A percentile compares a stretch with the other conserved stretches of the same genome.
Evolutionary conservation across 2,113 vertebrate species (phyloP).

Genomic region (Nothoprocta pentlandii): DNA sequence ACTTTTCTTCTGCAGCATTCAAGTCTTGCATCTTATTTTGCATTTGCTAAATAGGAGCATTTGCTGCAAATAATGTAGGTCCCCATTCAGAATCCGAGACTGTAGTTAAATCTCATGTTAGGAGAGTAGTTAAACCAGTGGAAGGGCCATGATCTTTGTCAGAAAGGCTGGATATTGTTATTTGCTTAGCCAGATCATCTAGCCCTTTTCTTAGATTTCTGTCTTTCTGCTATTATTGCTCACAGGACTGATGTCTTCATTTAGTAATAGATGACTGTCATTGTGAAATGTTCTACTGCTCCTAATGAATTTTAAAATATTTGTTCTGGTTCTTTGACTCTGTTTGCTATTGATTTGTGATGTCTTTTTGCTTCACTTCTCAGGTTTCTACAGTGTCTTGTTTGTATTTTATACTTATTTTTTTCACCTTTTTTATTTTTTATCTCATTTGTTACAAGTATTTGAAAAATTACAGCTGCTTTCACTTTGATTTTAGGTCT

Average conservation of each 20-base stretch:
- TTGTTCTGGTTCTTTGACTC: background rate
- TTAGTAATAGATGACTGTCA: background rate
- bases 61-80: background rate
- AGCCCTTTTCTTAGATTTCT: background rate
- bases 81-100: background rate
- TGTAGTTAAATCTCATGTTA: background rate
- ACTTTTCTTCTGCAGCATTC: background rate
- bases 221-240: background rate
- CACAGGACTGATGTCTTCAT: background rate
- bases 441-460: background rate
- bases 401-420: background rate
- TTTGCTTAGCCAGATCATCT: background rate
- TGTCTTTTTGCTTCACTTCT: background rate
- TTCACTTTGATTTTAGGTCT: background rate
- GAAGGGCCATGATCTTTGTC: background rate
- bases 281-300: slow-evolving; percentile 2
- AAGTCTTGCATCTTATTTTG: background rate
- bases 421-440: background rate
- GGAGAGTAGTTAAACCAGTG: background rate
- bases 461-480: background rate
- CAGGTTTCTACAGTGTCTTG: background rate
- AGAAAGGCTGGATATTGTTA: background rate
- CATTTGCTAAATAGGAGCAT: background rate
- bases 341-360: background rate
- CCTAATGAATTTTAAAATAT: background rate